A percentile compares a stretch with the other conserved stretches of the same genome.
These are phyloP conservation scores for Plestiodon gilberti DNA, from an alignment of 2,113 vertebrate species.

Conservation along the genomic window DNA sequence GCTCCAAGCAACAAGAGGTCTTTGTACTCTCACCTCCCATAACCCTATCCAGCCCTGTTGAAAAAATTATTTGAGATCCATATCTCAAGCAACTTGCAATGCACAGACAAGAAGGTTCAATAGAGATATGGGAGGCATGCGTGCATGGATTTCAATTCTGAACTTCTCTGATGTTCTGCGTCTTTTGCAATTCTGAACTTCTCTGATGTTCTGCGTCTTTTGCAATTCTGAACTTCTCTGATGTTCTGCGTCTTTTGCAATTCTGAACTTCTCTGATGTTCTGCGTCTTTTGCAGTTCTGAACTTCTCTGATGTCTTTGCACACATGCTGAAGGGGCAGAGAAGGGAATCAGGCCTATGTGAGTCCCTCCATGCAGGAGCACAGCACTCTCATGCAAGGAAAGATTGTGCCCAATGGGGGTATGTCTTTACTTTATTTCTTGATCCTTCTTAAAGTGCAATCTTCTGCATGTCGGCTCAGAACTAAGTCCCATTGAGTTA, in stretches of 20 bases:
- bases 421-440: neutral
- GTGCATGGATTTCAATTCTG: neutral
- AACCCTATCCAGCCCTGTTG: neutral
- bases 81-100: neutral
- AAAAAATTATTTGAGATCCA: neutral
- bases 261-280: no score
- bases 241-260: no score
- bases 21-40: neutral
- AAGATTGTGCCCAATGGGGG: neutral
- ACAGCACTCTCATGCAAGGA: neutral
- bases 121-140: neutral
- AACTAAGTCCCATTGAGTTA: no score
- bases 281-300: no score
- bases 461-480: no score
- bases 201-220: no score
- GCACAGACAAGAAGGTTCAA: neutral
- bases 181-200: no score
- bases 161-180: neutral
- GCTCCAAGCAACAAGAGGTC: neutral
- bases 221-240: no score
- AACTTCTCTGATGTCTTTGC: neutral
- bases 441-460: no score
- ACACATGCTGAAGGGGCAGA: no score
- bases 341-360: no score
- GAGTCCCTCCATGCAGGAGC: neutral